phyloP scores from a whole-genome alignment of 2,113 vertebrate species.

The Scolopax mira region DNA sequence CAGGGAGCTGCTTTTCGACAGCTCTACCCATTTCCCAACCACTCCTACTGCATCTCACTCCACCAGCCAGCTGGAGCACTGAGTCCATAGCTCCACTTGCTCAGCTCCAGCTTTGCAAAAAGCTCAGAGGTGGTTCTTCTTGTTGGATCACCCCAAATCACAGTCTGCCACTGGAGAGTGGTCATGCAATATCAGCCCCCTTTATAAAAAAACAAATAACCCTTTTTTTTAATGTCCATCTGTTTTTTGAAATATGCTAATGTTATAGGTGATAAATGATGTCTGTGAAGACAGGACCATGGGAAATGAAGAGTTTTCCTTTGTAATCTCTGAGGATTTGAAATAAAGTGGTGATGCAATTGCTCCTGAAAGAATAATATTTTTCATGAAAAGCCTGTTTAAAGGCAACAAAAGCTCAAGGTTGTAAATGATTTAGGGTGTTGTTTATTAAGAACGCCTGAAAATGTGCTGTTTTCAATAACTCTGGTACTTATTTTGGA shows the following conservation, averaged over 20 bases:
- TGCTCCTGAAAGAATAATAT: neutral
- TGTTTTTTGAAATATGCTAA: neutral
- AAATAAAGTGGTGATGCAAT: neutral
- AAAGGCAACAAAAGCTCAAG: neutral
- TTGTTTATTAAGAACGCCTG: neutral
- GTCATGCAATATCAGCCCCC: neutral
- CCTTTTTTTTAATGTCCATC: neutral
- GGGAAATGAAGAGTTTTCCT: neutral
- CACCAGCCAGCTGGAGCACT: neutral
- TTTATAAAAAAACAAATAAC: neutral
- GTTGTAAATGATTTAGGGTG: neutral
- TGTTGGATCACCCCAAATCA: neutral
- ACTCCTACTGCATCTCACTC: neutral
- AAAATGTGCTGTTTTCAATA: neutral
- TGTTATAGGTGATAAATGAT: neutral
- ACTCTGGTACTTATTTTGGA: neutral
- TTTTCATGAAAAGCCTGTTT: neutral
- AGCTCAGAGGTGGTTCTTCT: neutral
- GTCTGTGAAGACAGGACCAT: neutral
- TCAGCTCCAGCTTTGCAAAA: neutral
- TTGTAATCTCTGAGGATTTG: neutral
- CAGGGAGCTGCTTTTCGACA: neutral
- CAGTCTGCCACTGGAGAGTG: neutral
- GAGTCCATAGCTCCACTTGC: accelerated
- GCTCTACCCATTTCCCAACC: neutral